Base-by-base conservation (phyloP, 2,113 vertebrate species). In the Chroicocephalus ridibundus region DNA sequence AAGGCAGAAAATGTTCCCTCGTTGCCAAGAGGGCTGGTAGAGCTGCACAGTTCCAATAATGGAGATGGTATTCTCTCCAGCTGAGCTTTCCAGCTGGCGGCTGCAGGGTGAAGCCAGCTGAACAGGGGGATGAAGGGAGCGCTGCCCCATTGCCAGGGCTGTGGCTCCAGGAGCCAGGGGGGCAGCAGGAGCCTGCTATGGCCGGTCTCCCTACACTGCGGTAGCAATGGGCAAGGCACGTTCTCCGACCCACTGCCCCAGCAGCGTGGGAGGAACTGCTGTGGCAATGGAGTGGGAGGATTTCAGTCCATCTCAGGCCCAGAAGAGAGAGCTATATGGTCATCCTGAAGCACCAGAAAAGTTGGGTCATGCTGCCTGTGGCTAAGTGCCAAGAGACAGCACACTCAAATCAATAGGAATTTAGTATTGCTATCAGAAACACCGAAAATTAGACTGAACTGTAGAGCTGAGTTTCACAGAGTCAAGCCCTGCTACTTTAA, bases 41-140 rank as follows among this genome's bases (percentile, higher is more conserved):
- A 97, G 93, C 83, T 0, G 18, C 91, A 88, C 86, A 97, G 96
- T 86, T 96, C 96, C 96, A 96, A 97, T 97, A 96, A 97, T 97
- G 96, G 96, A 97, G 96, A 96, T 97, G 96, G 95, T 96, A 95
- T 96, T 97, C 91, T 97, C 47, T 95, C 27, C 55, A 40, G 87
- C 82, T 15, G 40, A 76, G 94, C 90, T 87, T 86, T 95, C 92
- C 96, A 94, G 94, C 93, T 93, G 94, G 93, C 62, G 18, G 74
- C 84, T 1, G 11, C 5, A 1, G 52, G 78, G 40, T 27, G 42
- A 88, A 93, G 74, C 80, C 0, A 3, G 66, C 47, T 0, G 44
- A 64, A 3, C 14, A 19, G 68, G 54, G 61, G 21, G 82, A 27
- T 4, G 4, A 1, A 15, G 55, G 72, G 11, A 58, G 57, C 4